A percentile compares a stretch with the other conserved stretches of the same genome.
These are phyloP conservation scores for Rhinoderma darwinii DNA, from an alignment of 2,113 vertebrate species.

Conservation along the genomic window DNA sequence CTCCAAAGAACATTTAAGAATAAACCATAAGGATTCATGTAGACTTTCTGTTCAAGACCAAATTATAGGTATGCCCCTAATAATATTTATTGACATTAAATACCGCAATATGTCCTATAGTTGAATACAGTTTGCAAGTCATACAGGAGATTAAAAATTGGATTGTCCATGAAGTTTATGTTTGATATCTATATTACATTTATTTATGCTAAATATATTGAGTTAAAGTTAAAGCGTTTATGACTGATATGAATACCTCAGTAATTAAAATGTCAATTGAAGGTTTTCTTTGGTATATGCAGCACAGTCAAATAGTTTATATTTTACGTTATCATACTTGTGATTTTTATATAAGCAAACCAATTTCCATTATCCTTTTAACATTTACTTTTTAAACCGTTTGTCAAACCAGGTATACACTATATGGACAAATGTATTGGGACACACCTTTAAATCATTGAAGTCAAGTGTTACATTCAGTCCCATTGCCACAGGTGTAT, in stretches of 20 bases:
- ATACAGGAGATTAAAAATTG: neutral
- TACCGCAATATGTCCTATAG: neutral
- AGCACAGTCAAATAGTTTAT: neutral
- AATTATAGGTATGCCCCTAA: constrained; percentile 17
- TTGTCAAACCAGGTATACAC: neutral
- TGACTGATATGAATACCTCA: neutral
- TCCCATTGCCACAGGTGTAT: no score
- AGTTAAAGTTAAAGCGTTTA: neutral
- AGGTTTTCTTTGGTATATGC: neutral
- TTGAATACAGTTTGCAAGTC: neutral
- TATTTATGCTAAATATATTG: neutral
- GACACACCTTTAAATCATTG: no score
- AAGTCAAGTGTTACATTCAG: no score
- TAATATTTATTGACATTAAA: neutral
- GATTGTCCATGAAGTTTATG: neutral
- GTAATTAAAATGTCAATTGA: neutral
- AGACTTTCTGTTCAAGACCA: constrained; percentile 1
- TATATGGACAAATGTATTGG: no score
- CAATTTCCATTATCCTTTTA: neutral
- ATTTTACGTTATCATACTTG: neutral
- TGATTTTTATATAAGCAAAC: neutral
- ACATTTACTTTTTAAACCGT: neutral
- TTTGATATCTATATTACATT: no score
- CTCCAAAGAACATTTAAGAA: constrained; percentile 14
- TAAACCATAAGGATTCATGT: constrained; percentile 14